phyloP scores from a whole-genome alignment of 2,888 invertebrate species.

The Plutella xylostella region DNA sequence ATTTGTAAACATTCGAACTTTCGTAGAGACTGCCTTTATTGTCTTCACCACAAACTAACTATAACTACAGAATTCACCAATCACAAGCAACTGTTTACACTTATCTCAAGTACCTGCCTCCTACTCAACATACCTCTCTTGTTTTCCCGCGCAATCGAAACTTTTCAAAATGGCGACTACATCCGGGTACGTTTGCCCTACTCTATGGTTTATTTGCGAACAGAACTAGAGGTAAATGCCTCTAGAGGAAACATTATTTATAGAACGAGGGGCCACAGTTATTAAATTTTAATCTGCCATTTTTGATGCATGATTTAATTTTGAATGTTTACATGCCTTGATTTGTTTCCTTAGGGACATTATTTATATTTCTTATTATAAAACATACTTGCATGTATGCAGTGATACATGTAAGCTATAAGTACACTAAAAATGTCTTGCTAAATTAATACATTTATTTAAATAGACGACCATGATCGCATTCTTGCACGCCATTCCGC shows the following conservation, averaged over 20 bases:
- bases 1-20: no score
- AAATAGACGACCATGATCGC: no score
- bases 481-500: no score
- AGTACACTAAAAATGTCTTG: no score
- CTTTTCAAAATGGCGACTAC: constrained; percentile 34
- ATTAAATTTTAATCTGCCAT: constrained; percentile 22
- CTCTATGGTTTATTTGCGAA: constrained; percentile 41
- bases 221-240: constrained; percentile 40
- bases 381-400: no score
- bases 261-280: constrained; percentile 29
- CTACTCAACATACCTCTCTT: not conserved
- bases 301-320: constrained; percentile 19
- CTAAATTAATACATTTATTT: no score
- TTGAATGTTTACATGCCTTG: constrained; percentile 2
- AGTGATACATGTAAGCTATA: no score
- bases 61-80: no score
- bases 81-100: not conserved
- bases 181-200: constrained; percentile 43
- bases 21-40: no score
- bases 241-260: constrained; percentile 32
- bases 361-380: no score
- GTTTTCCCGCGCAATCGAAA: constrained; percentile 14
- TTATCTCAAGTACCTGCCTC: constrained; percentile 1
- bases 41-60: no score
- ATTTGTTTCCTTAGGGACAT: no score